Percentiles rank a stretch among this genome's conserved stretches.
Conservation (phyloP, 2,888 invertebrate species). For the Deladenus siricidicola region DNA sequence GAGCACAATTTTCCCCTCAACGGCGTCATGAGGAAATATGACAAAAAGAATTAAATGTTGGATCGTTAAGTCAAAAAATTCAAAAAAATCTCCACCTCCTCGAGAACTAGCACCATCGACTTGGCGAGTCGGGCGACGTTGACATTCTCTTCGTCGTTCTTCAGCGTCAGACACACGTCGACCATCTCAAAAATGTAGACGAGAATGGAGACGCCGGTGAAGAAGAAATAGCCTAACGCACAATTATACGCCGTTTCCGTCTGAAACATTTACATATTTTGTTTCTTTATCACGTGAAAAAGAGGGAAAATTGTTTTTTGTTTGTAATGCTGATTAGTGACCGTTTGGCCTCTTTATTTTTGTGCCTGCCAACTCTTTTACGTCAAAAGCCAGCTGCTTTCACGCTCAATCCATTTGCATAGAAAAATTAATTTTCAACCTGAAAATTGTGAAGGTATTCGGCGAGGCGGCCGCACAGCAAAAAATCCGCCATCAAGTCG, state of each 20-base stretch:
- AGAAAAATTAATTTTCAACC: constrained; percentile 32
- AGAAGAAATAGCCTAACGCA: constrained; percentile 49
- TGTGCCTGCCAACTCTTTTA: too few relatives aligned
- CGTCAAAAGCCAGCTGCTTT: not conserved
- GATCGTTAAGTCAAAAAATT: too few relatives aligned
- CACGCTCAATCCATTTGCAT: constrained; percentile 32
- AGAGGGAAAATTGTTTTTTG: too few relatives aligned
- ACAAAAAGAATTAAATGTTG: too few relatives aligned
- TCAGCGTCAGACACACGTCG: constrained; percentile 51
- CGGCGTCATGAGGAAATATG: too few relatives aligned
- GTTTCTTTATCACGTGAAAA: too few relatives aligned
- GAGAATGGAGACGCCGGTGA: constrained; percentile 47
- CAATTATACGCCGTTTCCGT: constrained; percentile 29
- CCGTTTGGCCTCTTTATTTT: too few relatives aligned
- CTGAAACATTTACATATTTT: too few relatives aligned
- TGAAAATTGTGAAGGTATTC: constrained; percentile 48
- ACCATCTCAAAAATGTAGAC: constrained; percentile 51
- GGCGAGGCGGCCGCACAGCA: constrained; percentile 48
- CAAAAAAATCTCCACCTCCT: constrained; percentile 39
- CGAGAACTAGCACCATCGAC: constrained; percentile 48
- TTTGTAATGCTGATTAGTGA: too few relatives aligned
- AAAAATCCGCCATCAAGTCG: constrained; percentile 52
- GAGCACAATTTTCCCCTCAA: too few relatives aligned
- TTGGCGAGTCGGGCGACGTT: constrained; percentile 52
- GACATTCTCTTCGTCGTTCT: constrained; percentile 51